Evolutionary conservation across 2,888 invertebrate genomes (phyloP), one percentile per base, ranked within the genome.

Genomic region (Strigamia crassipes): DNA sequence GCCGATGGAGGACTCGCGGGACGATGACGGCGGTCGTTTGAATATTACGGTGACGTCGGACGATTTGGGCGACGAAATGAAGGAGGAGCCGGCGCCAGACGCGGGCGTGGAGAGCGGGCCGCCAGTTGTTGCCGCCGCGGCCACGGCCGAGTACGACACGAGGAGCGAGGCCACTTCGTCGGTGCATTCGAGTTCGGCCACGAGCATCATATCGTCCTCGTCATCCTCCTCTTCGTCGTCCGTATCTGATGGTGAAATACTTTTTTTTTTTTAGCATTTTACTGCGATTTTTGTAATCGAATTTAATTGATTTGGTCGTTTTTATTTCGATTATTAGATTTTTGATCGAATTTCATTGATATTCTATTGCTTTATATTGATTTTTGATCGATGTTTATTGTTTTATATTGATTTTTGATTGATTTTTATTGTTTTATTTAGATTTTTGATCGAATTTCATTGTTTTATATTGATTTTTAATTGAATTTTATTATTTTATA

Each of bases 81-180:
- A 46, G 15, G 46, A 51, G 13, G 80, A 80, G 8, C 27, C 23
- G 4, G 5, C 34, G 13, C 46, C n/a, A 8, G 46, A 51, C 1
- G 80, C 18, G 1, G 46, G 46, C 5, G 23, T 80, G 4, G 80
- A 80, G 56, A 23, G 13, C 27, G 42, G 42, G 13, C 42, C n/a
- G 13, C 51, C 23, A 1, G 18, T 34, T 6, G 34, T 34, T 34
- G 4, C 42, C 5, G 18, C 23, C 3, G 12, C 27, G 3, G n/a
- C 23, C 23, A n/a, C 27, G 3, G 27, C 46, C 1, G 80, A 56
- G 56, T 56, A 80, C 56, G 80, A 80, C 15, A 80, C 61, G n/a
- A n/a, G 80, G n/a, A 80, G 80, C 38, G 80, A 56, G 23, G 80
- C 51, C 6, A 80, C 80, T 23, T 56, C 61, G n/a, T 56, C 80